Evolutionary conservation across 2,113 vertebrate genomes (phyloP).

Genomic region (Albula glossodonta): DNA sequence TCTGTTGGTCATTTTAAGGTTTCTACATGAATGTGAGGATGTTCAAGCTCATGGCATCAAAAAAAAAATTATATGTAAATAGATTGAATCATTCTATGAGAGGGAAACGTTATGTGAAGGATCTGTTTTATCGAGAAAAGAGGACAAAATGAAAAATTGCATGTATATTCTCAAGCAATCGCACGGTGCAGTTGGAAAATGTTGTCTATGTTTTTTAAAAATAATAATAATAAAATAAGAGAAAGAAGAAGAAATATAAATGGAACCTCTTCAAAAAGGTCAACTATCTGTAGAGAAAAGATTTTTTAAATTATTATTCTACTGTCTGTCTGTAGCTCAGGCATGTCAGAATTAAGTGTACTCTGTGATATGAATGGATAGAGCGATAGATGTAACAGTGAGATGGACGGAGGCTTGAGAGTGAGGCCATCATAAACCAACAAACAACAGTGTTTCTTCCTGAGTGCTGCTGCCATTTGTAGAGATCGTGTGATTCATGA

Average conservation of each 20-base stretch:
- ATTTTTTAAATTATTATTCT: slow-evolving; percentile 52
- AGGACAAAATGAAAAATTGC: slow-evolving; percentile 54
- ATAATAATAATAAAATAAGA: slow-evolving; percentile 41
- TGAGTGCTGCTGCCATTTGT: slow-evolving; percentile 62
- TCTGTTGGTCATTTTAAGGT: slow-evolving; percentile 64
- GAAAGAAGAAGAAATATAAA: slow-evolving; percentile 38
- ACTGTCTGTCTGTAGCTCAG: slow-evolving; percentile 67
- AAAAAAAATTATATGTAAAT: slow-evolving; percentile 67
- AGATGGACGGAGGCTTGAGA: slow-evolving; percentile 13
- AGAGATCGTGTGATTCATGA: slow-evolving; percentile 77
- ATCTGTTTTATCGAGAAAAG: slow-evolving; percentile 61
- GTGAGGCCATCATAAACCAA: slow-evolving; percentile 10
- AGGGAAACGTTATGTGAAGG: slow-evolving; percentile 69
- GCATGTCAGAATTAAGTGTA: slow-evolving; percentile 79
- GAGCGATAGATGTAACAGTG: slow-evolving; percentile 33
- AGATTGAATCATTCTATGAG: slow-evolving; percentile 66
- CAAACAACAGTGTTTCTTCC: slow-evolving; percentile 20
- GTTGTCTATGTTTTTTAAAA: slow-evolving; percentile 71
- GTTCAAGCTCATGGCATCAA: slow-evolving; percentile 70
- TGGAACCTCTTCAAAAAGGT: slow-evolving; percentile 40
- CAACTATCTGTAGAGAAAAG: slow-evolving; percentile 49
- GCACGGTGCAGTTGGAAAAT: slow-evolving; percentile 72
- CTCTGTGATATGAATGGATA: slow-evolving; percentile 55
- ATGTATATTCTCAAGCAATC: slow-evolving; percentile 77
- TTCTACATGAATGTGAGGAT: slow-evolving; percentile 73